Conservation (phyloP, 2,113 vertebrate species). For the Solea solea region DNA sequence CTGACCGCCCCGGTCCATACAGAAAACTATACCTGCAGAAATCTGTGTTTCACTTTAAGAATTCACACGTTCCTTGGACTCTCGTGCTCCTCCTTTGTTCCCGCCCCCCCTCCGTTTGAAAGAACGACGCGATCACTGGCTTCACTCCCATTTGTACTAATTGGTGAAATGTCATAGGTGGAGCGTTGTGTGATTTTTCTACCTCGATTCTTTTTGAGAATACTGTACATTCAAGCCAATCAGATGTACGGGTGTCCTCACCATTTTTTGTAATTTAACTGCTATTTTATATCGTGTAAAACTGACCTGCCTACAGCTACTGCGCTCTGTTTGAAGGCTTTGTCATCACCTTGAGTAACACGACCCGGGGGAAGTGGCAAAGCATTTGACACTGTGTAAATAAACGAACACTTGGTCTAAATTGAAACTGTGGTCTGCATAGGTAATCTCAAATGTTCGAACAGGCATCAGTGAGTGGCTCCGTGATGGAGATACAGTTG, state of each 20-base stretch:
- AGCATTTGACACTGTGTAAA: conserved; percentile 71
- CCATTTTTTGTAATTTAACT: conserved; percentile 60
- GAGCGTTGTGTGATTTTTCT: conserved; percentile 73
- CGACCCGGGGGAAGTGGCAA: conserved; percentile 31
- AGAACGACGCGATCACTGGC: conserved; percentile 35
- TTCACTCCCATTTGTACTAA: conserved; percentile 22
- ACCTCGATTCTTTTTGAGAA: conserved; percentile 72
- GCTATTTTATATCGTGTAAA: conserved; percentile 60
- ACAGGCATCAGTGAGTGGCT: background rate
- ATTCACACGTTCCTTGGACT: conserved; percentile 15
- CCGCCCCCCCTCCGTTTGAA: background rate
- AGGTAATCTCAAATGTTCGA: conserved; percentile 3
- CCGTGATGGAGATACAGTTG: background rate
- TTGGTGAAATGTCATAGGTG: conserved; percentile 48
- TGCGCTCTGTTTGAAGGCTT: conserved; percentile 41
- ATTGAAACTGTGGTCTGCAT: conserved; percentile 30
- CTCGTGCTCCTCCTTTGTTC: conserved; percentile 7
- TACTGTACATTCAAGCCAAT: conserved; percentile 53
- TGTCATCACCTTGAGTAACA: conserved; percentile 40
- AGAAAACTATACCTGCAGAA: conserved; percentile 12
- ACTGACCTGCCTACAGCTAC: conserved; percentile 39
- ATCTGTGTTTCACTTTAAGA: conserved; percentile 27
- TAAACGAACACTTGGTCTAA: conserved; percentile 67
- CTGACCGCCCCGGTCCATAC: conserved; percentile 5
- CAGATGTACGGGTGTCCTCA: conserved; percentile 42